A percentile compares a stretch with the other conserved stretches of the same genome.
Evolutionary conservation across 2,888 invertebrate genomes (phyloP).

Genomic region (Campaea margaritaria): DNA sequence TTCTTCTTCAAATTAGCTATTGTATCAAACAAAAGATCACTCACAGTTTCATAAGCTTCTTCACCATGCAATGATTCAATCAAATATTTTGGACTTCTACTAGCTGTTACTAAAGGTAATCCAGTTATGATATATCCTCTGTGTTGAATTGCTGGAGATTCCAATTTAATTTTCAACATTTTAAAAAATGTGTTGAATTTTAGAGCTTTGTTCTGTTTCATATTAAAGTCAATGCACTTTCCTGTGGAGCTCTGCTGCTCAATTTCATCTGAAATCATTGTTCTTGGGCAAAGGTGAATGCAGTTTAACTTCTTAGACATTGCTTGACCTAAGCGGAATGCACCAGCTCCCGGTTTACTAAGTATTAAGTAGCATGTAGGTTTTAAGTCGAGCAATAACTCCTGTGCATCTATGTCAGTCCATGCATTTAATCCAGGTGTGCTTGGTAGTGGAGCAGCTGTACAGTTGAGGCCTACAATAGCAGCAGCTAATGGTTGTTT

Average conservation of each 20-base stretch:
- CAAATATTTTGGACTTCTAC: constrained; percentile 49
- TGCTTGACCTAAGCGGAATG: constrained; percentile 80
- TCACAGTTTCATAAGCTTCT: constrained; percentile 57
- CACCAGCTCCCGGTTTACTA: constrained; percentile 85
- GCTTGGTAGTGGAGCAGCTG: constrained; percentile 57
- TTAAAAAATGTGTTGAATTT: constrained; percentile 79
- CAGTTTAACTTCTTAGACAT: constrained; percentile 85
- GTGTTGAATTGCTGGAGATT: constrained; percentile 80
- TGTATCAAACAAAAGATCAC: constrained; percentile 60
- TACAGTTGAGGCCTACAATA: constrained; percentile 70
- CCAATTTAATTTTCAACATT: constrained; percentile 81
- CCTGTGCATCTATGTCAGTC: constrained; percentile 82
- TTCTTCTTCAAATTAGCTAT: constrained; percentile 65
- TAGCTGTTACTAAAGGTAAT: constrained; percentile 85
- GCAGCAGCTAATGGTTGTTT: constrained; percentile 63
- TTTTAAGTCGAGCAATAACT: constrained; percentile 73
- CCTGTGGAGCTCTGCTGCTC: constrained; percentile 83
- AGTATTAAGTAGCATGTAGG: constrained; percentile 86
- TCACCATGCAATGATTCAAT: constrained; percentile 59
- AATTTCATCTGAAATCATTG: constrained; percentile 85
- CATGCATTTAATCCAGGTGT: constrained; percentile 65
- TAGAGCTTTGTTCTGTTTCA: constrained; percentile 81
- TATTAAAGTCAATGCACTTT: constrained; percentile 84
- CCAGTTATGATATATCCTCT: constrained; percentile 88
- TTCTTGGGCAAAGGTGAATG: constrained; percentile 84